Evolutionary conservation across 2,888 invertebrate species (phyloP), one percentile per base, ranked within the genome.

Genomic region (Anticlea derivata): DNA sequence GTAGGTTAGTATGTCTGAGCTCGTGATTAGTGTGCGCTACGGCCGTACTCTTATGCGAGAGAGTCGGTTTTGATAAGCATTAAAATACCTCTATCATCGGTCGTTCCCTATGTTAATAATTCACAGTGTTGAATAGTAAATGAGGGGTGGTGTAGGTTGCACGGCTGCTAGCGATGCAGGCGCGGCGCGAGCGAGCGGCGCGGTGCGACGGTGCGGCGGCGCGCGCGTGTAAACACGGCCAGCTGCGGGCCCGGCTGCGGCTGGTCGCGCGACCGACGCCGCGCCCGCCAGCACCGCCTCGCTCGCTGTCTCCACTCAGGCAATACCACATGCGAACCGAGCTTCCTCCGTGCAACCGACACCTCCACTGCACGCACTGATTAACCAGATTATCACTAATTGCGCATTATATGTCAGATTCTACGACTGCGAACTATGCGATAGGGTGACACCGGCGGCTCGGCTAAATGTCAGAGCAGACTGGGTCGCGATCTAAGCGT

Each of bases 61-160:
- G 80, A 83, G 70, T 76, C 78, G 76, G 72, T 63, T 76, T 78
- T 80, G 78, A 80, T 79, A 84, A 86, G 78, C 78, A 78, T 86
- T 82, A 78, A 85, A 79, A 81, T 89, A 88, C 87, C 89, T 90
- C 87, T 78, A 80, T 79, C 69, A 78, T 78, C 65, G 76, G 79
- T 78, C 72, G 85, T 80, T 86, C 75, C 75, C 76, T 79, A 86
- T 78, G 77, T 85, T 80, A 86, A 88, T 82, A 83, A 84, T 86
- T 85, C 87, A 87, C 85, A 80, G 81, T 81, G 79, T 70, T 82
- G 86, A 87, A 87, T 88, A 82, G 78, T 78, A 83, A 86, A 87
- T 80, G 81, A 84, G 79, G 80, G 83, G 76, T 76, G 75, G 72
- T 75, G 79, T 80, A 77, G 78, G 77, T 78, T 82, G 83, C 84